Evolutionary conservation across 2,888 invertebrate species (phyloP), one percentile per base, ranked within the genome.

Genomic region (Folsomia manolachei): DNA sequence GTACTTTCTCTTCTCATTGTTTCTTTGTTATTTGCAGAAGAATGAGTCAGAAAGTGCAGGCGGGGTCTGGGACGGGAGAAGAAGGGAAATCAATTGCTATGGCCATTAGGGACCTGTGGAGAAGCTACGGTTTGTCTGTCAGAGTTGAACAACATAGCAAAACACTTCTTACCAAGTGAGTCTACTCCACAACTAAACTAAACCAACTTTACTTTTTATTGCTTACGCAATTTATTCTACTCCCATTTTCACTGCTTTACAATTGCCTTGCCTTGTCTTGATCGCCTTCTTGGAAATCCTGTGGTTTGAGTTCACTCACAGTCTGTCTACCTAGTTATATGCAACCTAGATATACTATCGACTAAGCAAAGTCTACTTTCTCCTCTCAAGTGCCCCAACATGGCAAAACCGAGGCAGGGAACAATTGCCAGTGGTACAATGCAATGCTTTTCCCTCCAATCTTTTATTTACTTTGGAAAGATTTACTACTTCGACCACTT

Each of bases 71-170:
- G 24, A 65, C 76, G 63, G 78, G 77, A 64, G 56, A 56, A 19
- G 51, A 51, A 51, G 81, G 81, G 62, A 76, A 78, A 63, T 76
- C 79, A 27, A 80, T 81, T 79, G 78, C 78, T 9, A 73, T 78
- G 70, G 79, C 79, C 23, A 79, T 81, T 62, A 70, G 81, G 53
- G 80, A 81, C 67, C 73, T 80, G 62, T 81, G 81, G 81, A 66
- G 81, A 70, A 80, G 76, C 64, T 81, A 79, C 65, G 81, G 81
- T 52, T 73, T 81, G 63, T 80, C 81, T 25, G 81, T 81, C 19
- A 68, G 81, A 63, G 78, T 79, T 69, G 81, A 81, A 62, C 79
- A 80, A 61, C 79, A 81, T 64, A n/a, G n/a, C n/a, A 81, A 81
- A 78, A 75, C 78, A 19, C 23, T 78, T 27, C 74, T 80, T 63